These are phyloP conservation scores for Chaetodon trifascialis DNA, from an alignment of 2,113 vertebrate genomes.

Conservation along the genomic window DNA sequence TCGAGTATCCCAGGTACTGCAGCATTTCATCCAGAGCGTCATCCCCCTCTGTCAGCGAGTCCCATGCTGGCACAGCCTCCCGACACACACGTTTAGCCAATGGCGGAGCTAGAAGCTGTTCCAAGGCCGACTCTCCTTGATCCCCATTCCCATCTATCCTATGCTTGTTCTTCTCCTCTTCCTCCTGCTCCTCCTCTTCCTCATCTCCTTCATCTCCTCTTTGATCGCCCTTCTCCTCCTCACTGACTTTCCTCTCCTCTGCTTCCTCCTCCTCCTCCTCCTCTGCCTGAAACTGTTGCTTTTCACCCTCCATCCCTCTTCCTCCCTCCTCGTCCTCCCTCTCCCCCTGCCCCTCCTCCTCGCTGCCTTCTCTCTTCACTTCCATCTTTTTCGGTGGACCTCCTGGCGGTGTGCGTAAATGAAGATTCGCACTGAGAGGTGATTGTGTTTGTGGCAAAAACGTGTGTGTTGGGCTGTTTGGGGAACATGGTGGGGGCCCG, in stretches of 20 bases:
- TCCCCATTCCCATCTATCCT: constrained; percentile 62
- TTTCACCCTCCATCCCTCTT: constrained; percentile 79
- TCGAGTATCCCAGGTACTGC: constrained; percentile 94
- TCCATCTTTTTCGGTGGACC: constrained; percentile 49
- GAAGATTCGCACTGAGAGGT: constrained; percentile 45
- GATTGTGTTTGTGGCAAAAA: constrained; percentile 55
- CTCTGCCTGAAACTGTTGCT: constrained; percentile 43
- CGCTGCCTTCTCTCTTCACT: constrained; percentile 49
- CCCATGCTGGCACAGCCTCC: constrained; percentile 94
- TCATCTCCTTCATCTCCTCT: constrained; percentile 15
- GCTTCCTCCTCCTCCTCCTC: constrained; percentile 42
- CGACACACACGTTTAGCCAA: constrained; percentile 90
- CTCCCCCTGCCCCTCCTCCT: constrained; percentile 59
- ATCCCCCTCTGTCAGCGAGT: constrained; percentile 92
- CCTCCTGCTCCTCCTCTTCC: constrained; percentile 33
- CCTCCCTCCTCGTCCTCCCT: constrained; percentile 74
- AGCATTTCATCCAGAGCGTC: constrained; percentile 96
- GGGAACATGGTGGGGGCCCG: constrained; percentile 86
- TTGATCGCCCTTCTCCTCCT: constrained; percentile 51
- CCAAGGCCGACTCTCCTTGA: constrained; percentile 80
- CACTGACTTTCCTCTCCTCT: constrained; percentile 55
- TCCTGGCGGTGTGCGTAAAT: constrained; percentile 54
- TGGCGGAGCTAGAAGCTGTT: constrained; percentile 86
- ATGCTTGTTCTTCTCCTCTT: constrained; percentile 47
- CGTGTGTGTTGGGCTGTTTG: constrained; percentile 66